Base-by-base conservation (phyloP, 1,140 invertebrate genomes). In the Arctopsyche grandis region DNA sequence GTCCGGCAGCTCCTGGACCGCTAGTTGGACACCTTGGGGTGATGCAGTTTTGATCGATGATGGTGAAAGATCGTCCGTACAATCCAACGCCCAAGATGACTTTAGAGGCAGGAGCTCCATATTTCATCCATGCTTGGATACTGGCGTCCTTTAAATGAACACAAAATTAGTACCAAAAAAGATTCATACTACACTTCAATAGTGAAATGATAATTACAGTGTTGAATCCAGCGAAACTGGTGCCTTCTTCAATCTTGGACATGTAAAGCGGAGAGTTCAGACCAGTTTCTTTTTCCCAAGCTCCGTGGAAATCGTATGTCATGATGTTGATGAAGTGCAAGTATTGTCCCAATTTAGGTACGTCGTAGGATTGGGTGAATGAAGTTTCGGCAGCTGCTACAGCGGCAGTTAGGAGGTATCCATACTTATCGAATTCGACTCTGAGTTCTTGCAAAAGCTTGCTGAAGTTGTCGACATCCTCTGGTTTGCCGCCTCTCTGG, bases 251-350 rank as follows among this genome's bases (percentile, higher is more conserved):
- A 44, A 88, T 86, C 5, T 87, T 5, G 19, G 70, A 60, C 22
- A 16, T 26, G 44, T 90, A 91, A 70, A 93, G 85, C 0, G 91
- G 91, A n/a, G 91, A 89, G 81, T 91, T 90, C 43, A 89, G 86
- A 0, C 91, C 91, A 1, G 91, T 90, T 10, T 82, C 84, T 0
- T 83, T 82, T 76, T 93, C 92, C 90, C 91, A 93, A 10, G 87
- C 83, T 9, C 91, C 92, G 83, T 93, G 92, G 79, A 91, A 91
- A 84, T 93, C 92, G 83, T 93, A 93, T 19, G 89, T 86, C 92
- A 93, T 93, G 5, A 94, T 82, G 83, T 93, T 93, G n/a, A 94
- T 87, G 78, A 91, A 90, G 83, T 94, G 91, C 16, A 93, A 83
- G 56, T 87, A 66, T 22, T 66, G 22, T 66, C 63, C 63, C 24